These are phyloP conservation scores for Bradypodion pumilum DNA, from an alignment of 2,797 vertebrate species.

Conservation along the genomic window DNA sequence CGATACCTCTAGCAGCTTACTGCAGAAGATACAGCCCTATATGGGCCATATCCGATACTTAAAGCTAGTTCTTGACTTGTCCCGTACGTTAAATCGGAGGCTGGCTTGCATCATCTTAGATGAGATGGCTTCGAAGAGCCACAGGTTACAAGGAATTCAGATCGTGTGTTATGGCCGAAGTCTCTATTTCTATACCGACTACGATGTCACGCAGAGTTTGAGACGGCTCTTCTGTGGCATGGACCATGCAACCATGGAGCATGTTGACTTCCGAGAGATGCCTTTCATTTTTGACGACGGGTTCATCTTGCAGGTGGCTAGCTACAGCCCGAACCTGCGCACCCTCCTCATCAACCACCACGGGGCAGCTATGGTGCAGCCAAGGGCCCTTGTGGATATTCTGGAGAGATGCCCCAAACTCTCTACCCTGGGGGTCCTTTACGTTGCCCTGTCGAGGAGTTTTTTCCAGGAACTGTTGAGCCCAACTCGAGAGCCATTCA, in stretches of 20 bases:
- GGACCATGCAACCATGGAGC: constrained; percentile 56
- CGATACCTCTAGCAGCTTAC: constrained; percentile 19
- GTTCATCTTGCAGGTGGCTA: constrained; percentile 70
- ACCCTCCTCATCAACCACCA: constrained; percentile 79
- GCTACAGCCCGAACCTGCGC: constrained; percentile 68
- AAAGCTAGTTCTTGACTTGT: constrained; percentile 73
- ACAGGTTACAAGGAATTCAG: constrained; percentile 64
- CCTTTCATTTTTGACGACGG: constrained; percentile 77
- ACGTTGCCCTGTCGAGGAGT: constrained; percentile 71
- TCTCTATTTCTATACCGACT: constrained; percentile 80
- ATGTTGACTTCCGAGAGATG: constrained; percentile 76
- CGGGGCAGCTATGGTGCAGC: constrained; percentile 69
- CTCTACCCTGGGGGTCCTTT: constrained; percentile 74
- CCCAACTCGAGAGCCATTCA: constrained; percentile 67
- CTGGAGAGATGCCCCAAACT: constrained; percentile 73
- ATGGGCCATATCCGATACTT: constrained; percentile 73
- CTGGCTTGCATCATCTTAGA: constrained; percentile 66
- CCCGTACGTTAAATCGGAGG: constrained; percentile 67
- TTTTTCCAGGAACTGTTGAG: constrained; percentile 71
- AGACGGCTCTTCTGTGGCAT: constrained; percentile 60
- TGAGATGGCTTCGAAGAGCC: constrained; percentile 53
- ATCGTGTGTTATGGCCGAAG: constrained; percentile 75
- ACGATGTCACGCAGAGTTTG: constrained; percentile 77
- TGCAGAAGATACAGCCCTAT: constrained; percentile 58
- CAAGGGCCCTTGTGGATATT: constrained; percentile 62